Base-by-base conservation (phyloP, 2,888 invertebrate species). In the Thera obeliscata region DNA sequence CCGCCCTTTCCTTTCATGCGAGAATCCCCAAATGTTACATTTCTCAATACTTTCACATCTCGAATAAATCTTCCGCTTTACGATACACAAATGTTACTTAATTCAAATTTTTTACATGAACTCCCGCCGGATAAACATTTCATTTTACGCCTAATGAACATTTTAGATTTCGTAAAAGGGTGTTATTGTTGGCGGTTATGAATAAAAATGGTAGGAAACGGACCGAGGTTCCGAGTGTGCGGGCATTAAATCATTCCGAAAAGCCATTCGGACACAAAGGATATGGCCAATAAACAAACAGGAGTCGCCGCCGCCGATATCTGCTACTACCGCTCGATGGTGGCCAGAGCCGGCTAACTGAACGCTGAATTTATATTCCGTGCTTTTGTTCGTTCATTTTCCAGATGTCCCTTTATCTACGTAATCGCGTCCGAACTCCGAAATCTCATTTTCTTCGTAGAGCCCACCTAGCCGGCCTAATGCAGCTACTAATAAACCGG, bases 271-370 rank as follows among this genome's bases (percentile, higher is more conserved):
- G 82, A 86, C 84, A 88, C 84, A 88, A 88, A 89, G 87, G 86
- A 87, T 89, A 85, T 87, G 87, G 85, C 86, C 88, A 89, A 90
- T 89, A 90, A 89, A 89, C 87, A 88, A 88, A 88, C 85, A 87
- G 80, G 79, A 84, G 78, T 85, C 80, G 76, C 74, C 78, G 78
- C 80, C 85, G 78, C 80, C 85, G 83, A 86, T 83, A 86, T 81
- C 82, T 73, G 48, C 61, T 43, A 36, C 52, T 33, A 35, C 56
- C 58, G 59, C 38, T 52, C 80, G 82, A 82, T 84, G 77, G 78
- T 78, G 48, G 33, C 52, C 52, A 9, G 56, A 80, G 79, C 70
- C 71, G 78, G 81, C 84, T 86, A 83, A 84, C 85, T 83, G 81
- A 76, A 74, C 72, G 76, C 74, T 74, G 78, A 82, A 86, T 85